These are phyloP conservation scores for Brachionus sp. DNA, from an alignment of 1,140 invertebrate genomes.

Conservation along the genomic window DNA sequence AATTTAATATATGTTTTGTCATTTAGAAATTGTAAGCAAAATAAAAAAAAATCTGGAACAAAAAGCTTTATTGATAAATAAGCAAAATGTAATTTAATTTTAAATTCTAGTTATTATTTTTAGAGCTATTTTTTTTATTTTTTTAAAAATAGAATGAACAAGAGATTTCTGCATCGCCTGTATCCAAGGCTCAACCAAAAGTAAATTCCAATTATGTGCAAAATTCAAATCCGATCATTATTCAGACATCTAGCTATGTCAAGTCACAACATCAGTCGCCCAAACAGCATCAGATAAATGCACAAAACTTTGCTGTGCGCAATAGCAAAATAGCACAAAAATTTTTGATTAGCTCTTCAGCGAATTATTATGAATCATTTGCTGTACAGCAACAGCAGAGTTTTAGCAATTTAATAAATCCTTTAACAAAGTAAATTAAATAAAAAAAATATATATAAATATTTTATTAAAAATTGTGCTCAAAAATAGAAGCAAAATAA, in stretches of 20 bases:
- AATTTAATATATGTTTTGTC: no score
- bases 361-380: slow-evolving; percentile 11
- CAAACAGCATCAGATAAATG: not conserved
- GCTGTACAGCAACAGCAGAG: not conserved
- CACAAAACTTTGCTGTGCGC: not conserved
- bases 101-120: not conserved
- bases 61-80: slow-evolving; percentile 36
- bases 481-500: not conserved
- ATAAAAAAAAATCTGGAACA: slow-evolving; percentile 44
- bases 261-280: not conserved
- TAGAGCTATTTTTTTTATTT: not conserved
- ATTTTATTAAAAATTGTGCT: not conserved
- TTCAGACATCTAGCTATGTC: not conserved
- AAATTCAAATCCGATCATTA: not conserved
- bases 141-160: not conserved
- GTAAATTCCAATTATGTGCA: not conserved
- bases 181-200: not conserved
- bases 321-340: slow-evolving; percentile 22
- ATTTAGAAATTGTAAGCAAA: slow-evolving; percentile 40
- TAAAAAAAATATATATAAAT: not conserved
- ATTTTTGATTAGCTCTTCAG: not conserved
- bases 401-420: not conserved
- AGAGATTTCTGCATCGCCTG: not conserved
- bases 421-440: not conserved
- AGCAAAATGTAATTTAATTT: not conserved